Conservation (phyloP, 2,113 vertebrate species). For the Anoura caudifer region DNA sequence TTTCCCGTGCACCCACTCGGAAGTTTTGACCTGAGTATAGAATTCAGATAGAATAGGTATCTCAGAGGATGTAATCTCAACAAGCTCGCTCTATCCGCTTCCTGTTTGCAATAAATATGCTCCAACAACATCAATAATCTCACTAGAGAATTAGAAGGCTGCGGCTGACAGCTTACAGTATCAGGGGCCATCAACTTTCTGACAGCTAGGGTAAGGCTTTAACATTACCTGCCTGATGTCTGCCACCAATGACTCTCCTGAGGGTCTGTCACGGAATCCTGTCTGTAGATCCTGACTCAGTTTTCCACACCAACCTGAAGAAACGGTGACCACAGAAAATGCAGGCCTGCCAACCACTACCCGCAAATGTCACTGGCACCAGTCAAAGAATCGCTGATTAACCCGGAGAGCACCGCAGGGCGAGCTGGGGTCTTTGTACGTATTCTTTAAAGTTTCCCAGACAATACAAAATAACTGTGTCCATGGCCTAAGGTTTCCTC, state of each 20-base stretch:
- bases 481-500: background rate
- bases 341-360: background rate
- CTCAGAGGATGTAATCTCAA: slow-evolving; percentile 15
- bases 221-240: background rate
- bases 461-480: background rate
- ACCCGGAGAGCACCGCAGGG: background rate
- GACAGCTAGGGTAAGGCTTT: background rate
- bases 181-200: background rate
- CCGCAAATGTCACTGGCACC: background rate
- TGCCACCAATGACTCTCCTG: background rate
- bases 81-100: background rate
- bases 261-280: background rate
- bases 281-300: background rate
- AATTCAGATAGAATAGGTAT: background rate
- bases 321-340: background rate
- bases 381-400: background rate
- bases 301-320: background rate
- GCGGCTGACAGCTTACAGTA: background rate
- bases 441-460: background rate
- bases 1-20: background rate
- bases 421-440: background rate
- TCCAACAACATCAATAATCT: background rate
- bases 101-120: slow-evolving; percentile 32
- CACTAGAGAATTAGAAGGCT: background rate
- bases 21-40: background rate